phyloP scores from a whole-genome alignment of 2,797 vertebrate species.

The Crax fasciolata region DNA sequence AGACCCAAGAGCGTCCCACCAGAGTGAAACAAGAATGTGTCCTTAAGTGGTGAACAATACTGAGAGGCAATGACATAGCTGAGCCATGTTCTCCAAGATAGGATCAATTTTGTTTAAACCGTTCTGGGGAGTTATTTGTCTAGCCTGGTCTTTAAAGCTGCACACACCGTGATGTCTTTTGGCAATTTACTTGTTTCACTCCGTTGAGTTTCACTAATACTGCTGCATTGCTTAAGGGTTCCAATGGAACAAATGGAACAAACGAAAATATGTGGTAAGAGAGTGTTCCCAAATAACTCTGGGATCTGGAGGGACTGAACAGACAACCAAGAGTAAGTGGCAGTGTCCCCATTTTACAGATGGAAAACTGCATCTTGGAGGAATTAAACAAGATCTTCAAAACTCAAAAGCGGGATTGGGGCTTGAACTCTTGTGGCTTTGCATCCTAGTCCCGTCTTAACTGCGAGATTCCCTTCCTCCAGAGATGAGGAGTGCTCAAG shows the following conservation, averaged over 20 bases:
- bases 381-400: neutral
- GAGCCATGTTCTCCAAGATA: neutral
- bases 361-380: neutral
- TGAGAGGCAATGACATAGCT: neutral
- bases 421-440: neutral
- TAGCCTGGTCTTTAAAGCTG: neutral
- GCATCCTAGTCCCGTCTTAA: neutral
- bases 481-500: conserved; percentile 41
- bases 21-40: neutral
- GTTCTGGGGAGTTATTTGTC: neutral
- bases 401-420: neutral
- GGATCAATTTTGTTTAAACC: neutral
- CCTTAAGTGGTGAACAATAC: neutral
- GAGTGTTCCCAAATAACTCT: neutral
- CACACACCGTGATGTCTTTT: rapidly evolving
- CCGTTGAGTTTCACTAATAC: neutral
- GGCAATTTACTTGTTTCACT: neutral
- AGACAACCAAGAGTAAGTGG: neutral
- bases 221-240: neutral
- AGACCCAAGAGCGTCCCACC: neutral
- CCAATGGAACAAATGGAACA: neutral
- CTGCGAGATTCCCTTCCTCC: neutral
- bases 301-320: neutral
- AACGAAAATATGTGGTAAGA: neutral
- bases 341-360: neutral